Evolutionary conservation across 2,888 invertebrate species (phyloP), one percentile per base, ranked within the genome.

Genomic region (Luffia ferchaultella): DNA sequence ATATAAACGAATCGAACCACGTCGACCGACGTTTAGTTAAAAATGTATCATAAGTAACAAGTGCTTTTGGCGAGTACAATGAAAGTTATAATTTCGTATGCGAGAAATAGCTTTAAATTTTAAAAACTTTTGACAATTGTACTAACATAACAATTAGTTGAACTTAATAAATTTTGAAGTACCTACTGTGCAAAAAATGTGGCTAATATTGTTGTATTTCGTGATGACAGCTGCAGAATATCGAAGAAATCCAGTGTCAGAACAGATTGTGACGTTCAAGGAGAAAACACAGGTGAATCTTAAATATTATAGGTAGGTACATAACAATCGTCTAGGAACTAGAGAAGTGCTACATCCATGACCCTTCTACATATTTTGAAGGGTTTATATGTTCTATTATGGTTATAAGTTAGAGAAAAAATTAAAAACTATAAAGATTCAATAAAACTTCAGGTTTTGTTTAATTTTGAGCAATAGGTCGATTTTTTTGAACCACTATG

Each of bases 241-340:
- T 17, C 57, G 57, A 20, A 53, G 61, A 40, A 67, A 66, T 50
- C 64, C 70, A 0, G 66, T 67, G 0, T 63, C 61, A 1, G 62
- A 70, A 45, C 74, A 74, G 54, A 66, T 73, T 2, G 54, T 73
- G n/a, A 45, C 58, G 40, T 74, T 73, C 50, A 69, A 68, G 44
- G 58, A 67, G 45, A 67, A 62, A 50, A 67, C 66, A 15, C 30
- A 30, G 30, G 30, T 30, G 30, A 30, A 7, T 30, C 5, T 30
- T 30, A 30, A 7, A 12, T 7, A 30, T 7, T 30, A 7, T 55
- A 61, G 57, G 74, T 74, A 52, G 59, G 62, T 54, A 20, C 7
- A 43, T 43, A 9, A 43, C 16, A 43, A 43, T 9, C 15, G 40
- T 40, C 15, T 40, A 40, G 15, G n/a, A n/a, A n/a, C n/a, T n/a